A percentile compares a stretch with the other conserved stretches of the same genome.
These are phyloP conservation scores for Prunella strophiata DNA, from an alignment of 2,797 vertebrate species.

Conservation along the genomic window DNA sequence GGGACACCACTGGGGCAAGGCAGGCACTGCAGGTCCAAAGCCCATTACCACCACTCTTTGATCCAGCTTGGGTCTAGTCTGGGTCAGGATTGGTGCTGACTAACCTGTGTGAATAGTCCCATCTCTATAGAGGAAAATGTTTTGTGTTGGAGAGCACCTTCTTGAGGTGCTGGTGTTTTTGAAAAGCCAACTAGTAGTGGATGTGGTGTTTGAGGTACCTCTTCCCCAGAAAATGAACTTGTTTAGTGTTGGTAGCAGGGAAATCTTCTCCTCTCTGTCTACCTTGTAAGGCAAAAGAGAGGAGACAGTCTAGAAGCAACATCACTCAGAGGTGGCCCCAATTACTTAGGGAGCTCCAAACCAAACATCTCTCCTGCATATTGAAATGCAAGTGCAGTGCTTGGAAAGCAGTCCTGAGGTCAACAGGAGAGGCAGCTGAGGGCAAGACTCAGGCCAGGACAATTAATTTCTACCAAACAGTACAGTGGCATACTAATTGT, in stretches of 20 bases:
- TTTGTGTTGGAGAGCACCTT: neutral
- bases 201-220: neutral
- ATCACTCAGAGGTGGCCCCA: neutral
- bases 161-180: neutral
- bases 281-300: neutral
- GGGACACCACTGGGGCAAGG: neutral
- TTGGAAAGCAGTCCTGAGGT: neutral
- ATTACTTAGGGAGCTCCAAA: neutral
- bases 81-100: neutral
- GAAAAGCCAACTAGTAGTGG: neutral
- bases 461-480: neutral
- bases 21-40: neutral
- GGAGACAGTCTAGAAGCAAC: neutral
- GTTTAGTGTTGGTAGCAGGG: neutral
- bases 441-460: neutral
- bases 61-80: neutral
- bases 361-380: neutral
- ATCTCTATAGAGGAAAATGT: neutral
- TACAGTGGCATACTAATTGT: neutral
- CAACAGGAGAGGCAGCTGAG: neutral
- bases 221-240: neutral
- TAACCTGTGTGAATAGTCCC: neutral
- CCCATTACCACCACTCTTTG: neutral
- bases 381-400: neutral
- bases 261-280: neutral